Percentiles rank a stretch among this genome's conserved stretches.
Evolutionary conservation across 1,140 invertebrate genomes (phyloP).

Genomic region (Drepana arcuata): DNA sequence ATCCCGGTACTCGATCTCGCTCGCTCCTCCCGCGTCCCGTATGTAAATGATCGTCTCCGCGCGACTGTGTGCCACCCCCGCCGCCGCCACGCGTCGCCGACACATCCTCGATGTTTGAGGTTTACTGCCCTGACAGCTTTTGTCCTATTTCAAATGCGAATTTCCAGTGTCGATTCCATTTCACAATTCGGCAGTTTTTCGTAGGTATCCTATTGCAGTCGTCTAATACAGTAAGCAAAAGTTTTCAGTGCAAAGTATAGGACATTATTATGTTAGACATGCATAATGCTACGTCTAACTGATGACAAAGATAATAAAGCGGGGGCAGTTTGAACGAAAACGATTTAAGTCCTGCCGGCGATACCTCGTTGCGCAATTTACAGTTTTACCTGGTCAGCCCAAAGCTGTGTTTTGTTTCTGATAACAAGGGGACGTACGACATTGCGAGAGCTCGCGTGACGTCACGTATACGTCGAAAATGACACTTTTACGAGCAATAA

Average conservation of each 20-base stretch:
- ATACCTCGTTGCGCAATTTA: conserved; percentile 22
- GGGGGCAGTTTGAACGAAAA: conserved; percentile 40
- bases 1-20: conserved; percentile 51
- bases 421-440: conserved; percentile 1
- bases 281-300: conserved; percentile 39
- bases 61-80: conserved; percentile 31
- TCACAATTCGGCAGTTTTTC: conserved; percentile 28
- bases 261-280: conserved; percentile 28
- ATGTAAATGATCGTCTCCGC: conserved; percentile 66
- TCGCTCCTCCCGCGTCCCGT: conserved; percentile 42
- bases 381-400: conserved; percentile 12
- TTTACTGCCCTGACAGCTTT: conserved; percentile 67
- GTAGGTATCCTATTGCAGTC: conserved; percentile 12
- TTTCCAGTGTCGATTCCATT: conserved; percentile 35
- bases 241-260: conserved; percentile 9
- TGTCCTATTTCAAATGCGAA: conserved; percentile 65
- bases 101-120: conserved; percentile 49
- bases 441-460: conserved; percentile 31
- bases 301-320: conserved; percentile 53
- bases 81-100: conserved; percentile 8
- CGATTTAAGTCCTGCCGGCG: too few species aligned
- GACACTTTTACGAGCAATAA: conserved; percentile 68
- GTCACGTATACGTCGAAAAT: conserved; percentile 60
- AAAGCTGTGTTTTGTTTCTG: conserved; percentile 22
- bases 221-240: conserved; percentile 10